A percentile compares a stretch with the other conserved stretches of the same genome.
phyloP scores from a whole-genome alignment of 92 coral and sea anemone species.

The Porites lobata region DNA sequence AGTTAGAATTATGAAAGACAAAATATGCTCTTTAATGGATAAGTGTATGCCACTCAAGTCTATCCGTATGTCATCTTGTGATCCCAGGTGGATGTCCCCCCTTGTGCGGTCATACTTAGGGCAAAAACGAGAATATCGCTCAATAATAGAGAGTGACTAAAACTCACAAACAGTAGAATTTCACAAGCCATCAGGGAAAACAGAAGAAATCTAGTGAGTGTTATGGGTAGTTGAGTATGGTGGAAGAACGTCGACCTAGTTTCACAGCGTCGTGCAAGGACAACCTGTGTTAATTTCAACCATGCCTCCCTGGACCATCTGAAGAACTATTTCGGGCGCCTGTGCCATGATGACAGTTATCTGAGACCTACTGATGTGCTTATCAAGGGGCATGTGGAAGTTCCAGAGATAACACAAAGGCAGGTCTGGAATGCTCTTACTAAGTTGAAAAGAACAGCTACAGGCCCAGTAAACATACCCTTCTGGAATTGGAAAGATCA shows the following conservation, averaged over 20 bases:
- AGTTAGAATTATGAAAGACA: constrained; percentile 16
- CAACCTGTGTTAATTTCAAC: constrained; percentile 33
- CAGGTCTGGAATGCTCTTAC: constrained; percentile 37
- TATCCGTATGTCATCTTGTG: constrained; percentile 49
- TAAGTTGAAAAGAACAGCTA: too few relatives aligned
- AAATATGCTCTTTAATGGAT: constrained; percentile 1
- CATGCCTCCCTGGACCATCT: constrained; percentile 33
- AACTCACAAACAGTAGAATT: constrained; percentile 19
- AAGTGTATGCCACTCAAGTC: constrained; percentile 25
- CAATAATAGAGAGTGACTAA: neutral
- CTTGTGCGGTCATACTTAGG: constrained; percentile 28
- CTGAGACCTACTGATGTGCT: constrained; percentile 31
- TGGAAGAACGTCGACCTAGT: constrained; percentile 51
- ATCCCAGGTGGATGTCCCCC: constrained; percentile 65
- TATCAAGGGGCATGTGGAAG: constrained; percentile 19
- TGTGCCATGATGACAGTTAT: constrained; percentile 45
- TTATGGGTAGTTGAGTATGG: constrained; percentile 39
- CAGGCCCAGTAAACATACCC: too few relatives aligned
- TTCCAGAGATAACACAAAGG: constrained; percentile 21
- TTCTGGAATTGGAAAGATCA: too few relatives aligned
- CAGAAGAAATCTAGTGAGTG: neutral
- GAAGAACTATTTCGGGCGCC: constrained; percentile 44
- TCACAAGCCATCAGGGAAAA: constrained; percentile 8
- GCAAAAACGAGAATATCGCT: constrained; percentile 48
- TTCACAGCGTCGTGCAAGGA: constrained; percentile 45